Base-by-base conservation (phyloP, 2,113 vertebrate species). In the Lonchura striata region DNA sequence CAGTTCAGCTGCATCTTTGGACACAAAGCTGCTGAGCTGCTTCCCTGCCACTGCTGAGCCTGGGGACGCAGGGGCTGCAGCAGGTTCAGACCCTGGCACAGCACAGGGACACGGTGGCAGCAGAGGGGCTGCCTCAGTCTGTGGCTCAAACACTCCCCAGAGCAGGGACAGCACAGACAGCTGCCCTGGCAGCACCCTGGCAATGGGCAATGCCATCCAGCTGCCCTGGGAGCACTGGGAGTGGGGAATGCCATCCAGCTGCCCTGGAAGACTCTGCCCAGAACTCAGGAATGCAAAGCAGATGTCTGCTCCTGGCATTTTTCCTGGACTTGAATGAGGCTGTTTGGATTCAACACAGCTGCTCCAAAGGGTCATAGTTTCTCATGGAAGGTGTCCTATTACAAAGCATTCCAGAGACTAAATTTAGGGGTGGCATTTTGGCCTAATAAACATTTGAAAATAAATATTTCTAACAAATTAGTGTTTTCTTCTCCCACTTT, bases 351-450 rank as follows among this genome's bases (percentile, higher is more conserved):
- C 59, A 79, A 53, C 19, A 22, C 91, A 87, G 74, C 50, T 90
- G 82, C 81, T 94, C 47, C 37, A 64, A 64, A 84, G 37, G 53
- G 46, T 56, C 54, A 50, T 13, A 1, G 31, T 61, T 96, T 76
- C 57, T 92, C 47, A 64, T 24, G 75, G 66, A 88, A 85, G 50
- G 61, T 41, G 49, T 44, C 77, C 37, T 37, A 23, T n/a, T 83
- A 74, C 49, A 86, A 76, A 89, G 83, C 77, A 95, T 79, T 91
- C 37, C 46, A 88, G 59, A 92, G 28, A 28, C 49, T 86, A 94
- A 76, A 87, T 61, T 75, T 82, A 91, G 63, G 33, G 13, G 4
- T 64, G 41, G 27, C 5, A 5, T 77, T 82, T 47, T 72, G 19
- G 42, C n/a, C 57, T 76, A 86, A 71, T 6, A 59, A 10, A 33